A percentile compares a stretch with the other conserved stretches of the same genome.
Evolutionary conservation across 1,140 invertebrate species (phyloP).

Genomic region (Triops cancriformis): DNA sequence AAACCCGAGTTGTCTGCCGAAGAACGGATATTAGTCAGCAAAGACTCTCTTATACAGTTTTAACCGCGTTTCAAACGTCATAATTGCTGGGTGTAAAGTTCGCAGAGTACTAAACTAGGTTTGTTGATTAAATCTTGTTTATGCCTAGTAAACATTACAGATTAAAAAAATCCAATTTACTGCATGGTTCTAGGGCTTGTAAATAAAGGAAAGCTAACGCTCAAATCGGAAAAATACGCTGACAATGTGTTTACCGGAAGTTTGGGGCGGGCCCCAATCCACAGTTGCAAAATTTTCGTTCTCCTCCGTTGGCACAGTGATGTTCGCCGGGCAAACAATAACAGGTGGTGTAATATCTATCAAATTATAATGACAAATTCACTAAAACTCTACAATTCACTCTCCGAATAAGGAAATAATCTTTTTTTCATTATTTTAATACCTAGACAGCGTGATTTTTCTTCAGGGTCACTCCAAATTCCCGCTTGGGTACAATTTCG

Average conservation of each 20-base stretch:
- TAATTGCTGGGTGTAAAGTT: no score
- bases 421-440: no score
- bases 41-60: no score
- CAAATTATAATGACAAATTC: conserved; percentile 22
- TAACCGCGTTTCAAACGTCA: neutral
- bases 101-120: no score
- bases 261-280: conserved; percentile 43
- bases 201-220: no score
- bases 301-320: conserved; percentile 37
- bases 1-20: conserved; percentile 43
- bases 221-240: no score
- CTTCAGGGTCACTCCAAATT: conserved; percentile 43
- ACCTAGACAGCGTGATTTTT: conserved; percentile 45
- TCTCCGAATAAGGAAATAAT: no score
- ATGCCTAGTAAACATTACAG: no score
- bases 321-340: conserved; percentile 42
- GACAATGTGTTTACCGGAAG: conserved; percentile 38
- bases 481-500: conserved; percentile 44
- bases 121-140: no score
- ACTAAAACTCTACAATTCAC: conserved; percentile 15
- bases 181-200: no score
- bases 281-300: conserved; percentile 48
- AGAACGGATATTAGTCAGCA: no score
- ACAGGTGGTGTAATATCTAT: conserved; percentile 43
- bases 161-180: no score